Percentiles rank a stretch among this genome's conserved stretches.
Evolutionary conservation across 2,113 vertebrate genomes (phyloP).

Genomic region (Charadrius vociferus): DNA sequence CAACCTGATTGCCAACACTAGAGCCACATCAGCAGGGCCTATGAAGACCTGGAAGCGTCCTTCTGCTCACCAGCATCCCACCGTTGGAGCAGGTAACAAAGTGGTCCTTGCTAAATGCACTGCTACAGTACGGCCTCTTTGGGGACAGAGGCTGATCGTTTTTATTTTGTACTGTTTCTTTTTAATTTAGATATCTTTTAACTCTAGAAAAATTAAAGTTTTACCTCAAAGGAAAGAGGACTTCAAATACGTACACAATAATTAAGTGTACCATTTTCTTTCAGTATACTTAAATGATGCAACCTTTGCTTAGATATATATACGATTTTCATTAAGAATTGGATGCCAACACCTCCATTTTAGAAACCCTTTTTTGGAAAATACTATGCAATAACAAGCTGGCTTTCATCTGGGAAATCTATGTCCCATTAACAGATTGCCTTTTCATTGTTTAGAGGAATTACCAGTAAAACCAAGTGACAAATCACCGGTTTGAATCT

Average conservation of each 20-base stretch:
- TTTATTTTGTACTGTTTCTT: background rate
- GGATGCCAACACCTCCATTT: background rate
- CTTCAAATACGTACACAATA: background rate
- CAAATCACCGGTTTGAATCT: conserved; percentile 62
- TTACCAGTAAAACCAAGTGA: conserved; percentile 27
- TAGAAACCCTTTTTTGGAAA: background rate
- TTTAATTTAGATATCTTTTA: background rate
- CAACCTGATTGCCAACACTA: background rate
- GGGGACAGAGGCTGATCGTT: background rate
- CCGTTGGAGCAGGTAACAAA: background rate
- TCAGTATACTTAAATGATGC: background rate
- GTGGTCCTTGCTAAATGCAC: background rate
- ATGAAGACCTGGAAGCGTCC: background rate
- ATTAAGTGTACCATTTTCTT: background rate
- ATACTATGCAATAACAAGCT: background rate
- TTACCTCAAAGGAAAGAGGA: background rate
- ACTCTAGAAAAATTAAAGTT: background rate
- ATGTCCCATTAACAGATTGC: background rate
- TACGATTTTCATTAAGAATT: background rate
- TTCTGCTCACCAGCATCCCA: background rate
- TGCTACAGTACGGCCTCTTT: background rate
- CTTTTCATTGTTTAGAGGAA: background rate
- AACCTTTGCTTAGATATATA: background rate
- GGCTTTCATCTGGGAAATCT: background rate
- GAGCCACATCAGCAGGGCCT: background rate